Base-by-base conservation (phyloP, 2,888 invertebrate species). In the Trachelus stipa region DNA sequence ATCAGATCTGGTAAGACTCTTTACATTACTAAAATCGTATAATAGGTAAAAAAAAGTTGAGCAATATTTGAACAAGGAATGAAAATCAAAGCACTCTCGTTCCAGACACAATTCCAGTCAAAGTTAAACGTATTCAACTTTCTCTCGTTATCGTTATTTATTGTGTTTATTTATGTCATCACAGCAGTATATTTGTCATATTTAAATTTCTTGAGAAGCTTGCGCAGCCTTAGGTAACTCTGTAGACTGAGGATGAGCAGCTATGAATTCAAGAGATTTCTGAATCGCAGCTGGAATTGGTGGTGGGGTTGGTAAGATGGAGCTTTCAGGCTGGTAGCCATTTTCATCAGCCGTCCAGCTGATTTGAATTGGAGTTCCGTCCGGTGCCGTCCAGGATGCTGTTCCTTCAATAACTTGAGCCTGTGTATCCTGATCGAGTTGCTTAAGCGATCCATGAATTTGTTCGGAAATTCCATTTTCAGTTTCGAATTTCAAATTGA, bases 401-500 rank as follows among this genome's bases (percentile, higher is more conserved):
- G 78, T 37, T 33, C 84, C 83, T 23, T 78, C 77, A 35, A 82
- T 77, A 6, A 78, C 77, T 69, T 80, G 79, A 12, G 83, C 81
- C 68, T 82, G 79, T 34, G 77, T 79, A 74, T 76, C 68, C 4
- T 73, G 68, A 11, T 73, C 76, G 33, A 73, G 23, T 35, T 79
- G 71, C 1, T 30, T 76, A 31, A 83, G 6, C 2, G 71, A 77
- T 74, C 84, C 84, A 1, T 73, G 40, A 23, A 81, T 81, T 76
- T 78, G 34, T 23, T 77, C 76, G 33, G 9, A 74, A 37, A 81
- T 88, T 23, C 88, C 87, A 31, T 88, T 87, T 6, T 84, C 88
- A n/a, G 85, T 87, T 73, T 90, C 88, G 83, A 81, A 90, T 77
- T 81, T 83, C 34, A 82, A 77, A 35, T 79, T 84, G 79, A 86